Percentiles rank a stretch among this genome's conserved stretches.
phyloP scores from a whole-genome alignment of 2,113 vertebrate genomes.

The Agapornis roseicollis region DNA sequence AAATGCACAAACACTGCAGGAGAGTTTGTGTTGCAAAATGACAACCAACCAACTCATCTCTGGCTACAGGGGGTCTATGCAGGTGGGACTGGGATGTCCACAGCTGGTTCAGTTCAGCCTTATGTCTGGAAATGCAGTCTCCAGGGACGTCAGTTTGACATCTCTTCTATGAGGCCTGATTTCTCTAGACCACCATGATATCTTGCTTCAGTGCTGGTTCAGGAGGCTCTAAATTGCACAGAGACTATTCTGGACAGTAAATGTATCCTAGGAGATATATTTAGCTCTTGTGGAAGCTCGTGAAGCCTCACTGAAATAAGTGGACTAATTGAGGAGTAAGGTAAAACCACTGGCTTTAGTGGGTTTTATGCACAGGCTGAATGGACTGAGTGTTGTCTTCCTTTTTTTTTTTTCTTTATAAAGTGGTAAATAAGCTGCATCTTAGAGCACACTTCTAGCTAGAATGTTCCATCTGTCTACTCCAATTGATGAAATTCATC shows the following conservation, averaged over 20 bases:
- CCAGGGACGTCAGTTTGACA: neutral
- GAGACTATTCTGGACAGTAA: neutral
- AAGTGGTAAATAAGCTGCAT: neutral
- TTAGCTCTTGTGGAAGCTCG: neutral
- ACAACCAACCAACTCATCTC: neutral
- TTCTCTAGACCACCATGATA: neutral
- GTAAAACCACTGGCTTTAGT: conserved; percentile 34
- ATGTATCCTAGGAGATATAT: neutral
- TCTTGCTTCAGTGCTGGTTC: neutral
- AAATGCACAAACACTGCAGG: neutral
- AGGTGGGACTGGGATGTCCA: neutral
- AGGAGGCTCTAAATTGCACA: neutral
- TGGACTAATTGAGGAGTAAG: conserved; percentile 22
- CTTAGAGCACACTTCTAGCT: neutral
- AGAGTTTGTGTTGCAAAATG: neutral
- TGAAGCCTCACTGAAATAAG: conserved; percentile 13
- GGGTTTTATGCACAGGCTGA: neutral
- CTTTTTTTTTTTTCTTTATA: neutral
- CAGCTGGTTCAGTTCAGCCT: neutral
- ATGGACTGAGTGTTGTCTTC: neutral
- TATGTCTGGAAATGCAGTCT: neutral
- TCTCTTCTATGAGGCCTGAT: neutral
- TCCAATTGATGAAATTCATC: neutral
- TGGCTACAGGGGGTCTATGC: neutral
- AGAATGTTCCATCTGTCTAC: neutral